These are phyloP conservation scores for Ophiodon elongatus DNA, from an alignment of 2,113 vertebrate genomes.

Conservation along the genomic window DNA sequence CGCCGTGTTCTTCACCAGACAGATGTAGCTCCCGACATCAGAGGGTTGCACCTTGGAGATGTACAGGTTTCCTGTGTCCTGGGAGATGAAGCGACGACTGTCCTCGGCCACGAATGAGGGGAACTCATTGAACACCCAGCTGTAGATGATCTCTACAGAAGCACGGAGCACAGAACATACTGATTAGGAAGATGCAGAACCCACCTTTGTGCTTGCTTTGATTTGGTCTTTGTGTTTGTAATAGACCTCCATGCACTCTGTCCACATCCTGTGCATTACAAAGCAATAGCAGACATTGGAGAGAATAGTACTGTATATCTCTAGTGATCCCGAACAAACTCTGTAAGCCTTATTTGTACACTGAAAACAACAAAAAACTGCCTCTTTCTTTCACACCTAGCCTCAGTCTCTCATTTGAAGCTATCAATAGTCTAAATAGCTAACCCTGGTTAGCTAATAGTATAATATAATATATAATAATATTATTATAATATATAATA, in stretches of 20 bases:
- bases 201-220: background rate
- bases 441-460: too few species aligned
- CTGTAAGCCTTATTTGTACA: background rate
- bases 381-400: too few species aligned
- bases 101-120: conserved; percentile 97
- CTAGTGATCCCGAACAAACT: background rate
- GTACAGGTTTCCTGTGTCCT: conserved; percentile 96
- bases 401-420: background rate
- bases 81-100: conserved; percentile 96
- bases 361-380: background rate
- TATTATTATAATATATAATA: too few species aligned
- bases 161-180: conserved; percentile 22
- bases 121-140: conserved; percentile 98
- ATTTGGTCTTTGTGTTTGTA: conserved; percentile 2
- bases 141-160: conserved; percentile 94
- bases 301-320: background rate
- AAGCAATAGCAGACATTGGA: background rate
- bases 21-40: conserved; percentile 97
- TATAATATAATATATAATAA: too few species aligned
- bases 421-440: background rate
- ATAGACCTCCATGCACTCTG: background rate
- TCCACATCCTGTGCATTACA: background rate
- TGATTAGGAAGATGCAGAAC: conserved; percentile 13
- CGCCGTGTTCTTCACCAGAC: conserved; percentile 94
- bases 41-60: conserved; percentile 96